A percentile compares a stretch with the other conserved stretches of the same genome.
phyloP scores from a whole-genome alignment of 2,888 invertebrate species.

The Athripsodes cinereus region DNA sequence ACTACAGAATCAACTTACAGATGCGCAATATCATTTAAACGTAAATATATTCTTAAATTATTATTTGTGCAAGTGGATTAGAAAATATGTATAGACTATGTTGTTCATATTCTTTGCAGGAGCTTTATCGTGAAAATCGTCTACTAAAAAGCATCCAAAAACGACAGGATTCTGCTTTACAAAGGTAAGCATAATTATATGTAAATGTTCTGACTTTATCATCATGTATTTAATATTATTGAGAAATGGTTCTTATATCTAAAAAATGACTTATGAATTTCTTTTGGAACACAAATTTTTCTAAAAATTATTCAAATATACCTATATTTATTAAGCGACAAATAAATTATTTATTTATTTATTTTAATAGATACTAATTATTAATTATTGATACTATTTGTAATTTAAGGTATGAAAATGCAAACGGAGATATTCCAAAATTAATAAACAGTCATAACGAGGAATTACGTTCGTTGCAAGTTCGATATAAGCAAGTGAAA shows the following conservation, averaged over 20 bases:
- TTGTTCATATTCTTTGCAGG: slow-evolving; percentile 37
- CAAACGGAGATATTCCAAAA: slow-evolving; percentile 71
- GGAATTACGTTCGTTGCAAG: slow-evolving; percentile 66
- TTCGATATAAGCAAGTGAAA: slow-evolving; percentile 62
- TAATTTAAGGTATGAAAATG: slow-evolving; percentile 60
- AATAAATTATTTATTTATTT: no score
- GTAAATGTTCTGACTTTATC: no score
- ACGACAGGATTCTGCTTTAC: slow-evolving; percentile 71
- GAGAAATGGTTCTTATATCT: no score
- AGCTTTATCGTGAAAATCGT: slow-evolving; percentile 66
- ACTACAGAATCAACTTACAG: slow-evolving; percentile 71
- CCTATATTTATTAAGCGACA: no score
- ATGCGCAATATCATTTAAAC: slow-evolving; percentile 67
- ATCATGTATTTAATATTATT: no score
- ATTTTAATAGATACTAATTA: no score
- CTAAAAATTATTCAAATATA: no score
- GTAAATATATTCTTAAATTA: slow-evolving; percentile 17
- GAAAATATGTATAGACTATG: slow-evolving; percentile 1
- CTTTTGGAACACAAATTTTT: no score
- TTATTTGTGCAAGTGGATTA: no score
- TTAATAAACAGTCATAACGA: slow-evolving; percentile 71
- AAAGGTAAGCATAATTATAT: slow-evolving; percentile 42
- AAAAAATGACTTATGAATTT: no score
- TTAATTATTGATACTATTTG: no score
- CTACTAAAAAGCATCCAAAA: slow-evolving; percentile 70